These are phyloP conservation scores for Pedionomus torquatus DNA, from an alignment of 2,113 vertebrate species.

Conservation along the genomic window DNA sequence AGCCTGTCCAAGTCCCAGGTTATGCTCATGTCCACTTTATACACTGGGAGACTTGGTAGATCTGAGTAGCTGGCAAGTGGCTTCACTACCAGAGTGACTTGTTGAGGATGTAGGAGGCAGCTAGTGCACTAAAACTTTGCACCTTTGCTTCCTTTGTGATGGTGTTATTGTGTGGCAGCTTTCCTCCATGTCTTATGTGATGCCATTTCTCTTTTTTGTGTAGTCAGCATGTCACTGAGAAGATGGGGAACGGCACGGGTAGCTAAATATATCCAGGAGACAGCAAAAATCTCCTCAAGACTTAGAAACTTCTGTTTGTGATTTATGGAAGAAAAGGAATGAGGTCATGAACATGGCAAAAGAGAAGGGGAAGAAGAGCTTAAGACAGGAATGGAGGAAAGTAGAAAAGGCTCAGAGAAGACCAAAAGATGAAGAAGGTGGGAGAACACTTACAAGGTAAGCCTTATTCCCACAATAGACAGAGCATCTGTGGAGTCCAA, in stretches of 20 bases:
- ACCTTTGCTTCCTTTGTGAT: not conserved
- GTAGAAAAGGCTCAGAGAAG: too few species aligned
- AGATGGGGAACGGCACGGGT: not conserved
- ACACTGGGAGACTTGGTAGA: not conserved
- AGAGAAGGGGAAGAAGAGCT: not conserved
- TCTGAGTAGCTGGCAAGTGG: not conserved
- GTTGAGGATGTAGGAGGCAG: not conserved
- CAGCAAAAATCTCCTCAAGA: not conserved
- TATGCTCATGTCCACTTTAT: not conserved
- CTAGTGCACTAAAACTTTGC: not conserved
- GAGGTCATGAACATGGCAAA: not conserved
- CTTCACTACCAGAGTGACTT: not conserved
- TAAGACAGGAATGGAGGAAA: not conserved
- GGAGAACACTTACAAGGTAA: not conserved
- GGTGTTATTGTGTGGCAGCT: not conserved
- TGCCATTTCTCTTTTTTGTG: not conserved
- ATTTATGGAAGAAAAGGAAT: slow-evolving; percentile 17
- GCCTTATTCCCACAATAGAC: not conserved
- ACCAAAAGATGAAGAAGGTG: not conserved
- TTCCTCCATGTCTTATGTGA: not conserved
- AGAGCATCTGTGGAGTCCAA: not conserved
- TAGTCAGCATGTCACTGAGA: not conserved
- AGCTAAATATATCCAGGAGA: slow-evolving; percentile 12
- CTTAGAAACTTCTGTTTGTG: slow-evolving; percentile 29
- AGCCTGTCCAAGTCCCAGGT: too few species aligned